Conservation (phyloP, 2,113 vertebrate genomes). For the Lophius piscatorius region DNA sequence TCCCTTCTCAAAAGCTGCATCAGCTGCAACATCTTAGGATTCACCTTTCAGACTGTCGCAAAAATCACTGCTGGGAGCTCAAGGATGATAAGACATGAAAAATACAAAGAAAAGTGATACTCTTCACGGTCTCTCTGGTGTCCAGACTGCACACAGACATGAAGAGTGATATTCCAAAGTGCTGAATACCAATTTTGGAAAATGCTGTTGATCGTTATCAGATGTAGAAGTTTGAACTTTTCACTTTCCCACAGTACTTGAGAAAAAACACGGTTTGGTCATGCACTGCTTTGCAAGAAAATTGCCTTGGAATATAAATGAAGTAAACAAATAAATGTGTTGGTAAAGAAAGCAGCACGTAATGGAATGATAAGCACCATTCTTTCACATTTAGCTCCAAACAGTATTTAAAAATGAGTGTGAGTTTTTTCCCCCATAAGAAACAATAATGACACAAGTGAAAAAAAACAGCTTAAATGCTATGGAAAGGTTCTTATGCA, state of each 20-base stretch:
- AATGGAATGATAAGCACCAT: too few species aligned
- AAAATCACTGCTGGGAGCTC: constrained; percentile 22
- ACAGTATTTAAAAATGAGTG: too few species aligned
- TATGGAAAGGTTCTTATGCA: too few species aligned
- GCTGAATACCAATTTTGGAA: constrained; percentile 22
- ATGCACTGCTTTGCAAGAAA: too few species aligned
- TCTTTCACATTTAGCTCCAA: too few species aligned
- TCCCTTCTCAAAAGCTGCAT: constrained; percentile 33
- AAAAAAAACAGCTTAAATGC: too few species aligned
- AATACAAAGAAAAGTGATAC: constrained; percentile 55
- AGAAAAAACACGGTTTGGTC: too few species aligned
- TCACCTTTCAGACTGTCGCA: constrained; percentile 46
- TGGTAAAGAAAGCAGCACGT: too few species aligned
- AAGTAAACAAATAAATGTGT: too few species aligned
- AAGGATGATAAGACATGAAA: constrained; percentile 47
- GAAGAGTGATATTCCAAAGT: constrained; percentile 26
- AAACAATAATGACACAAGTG: too few species aligned
- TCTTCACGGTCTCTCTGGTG: constrained; percentile 18
- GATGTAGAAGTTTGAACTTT: constrained; percentile 38
- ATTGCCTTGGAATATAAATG: too few species aligned
- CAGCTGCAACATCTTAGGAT: constrained; percentile 52
- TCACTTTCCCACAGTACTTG: neutral
- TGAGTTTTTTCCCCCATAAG: too few species aligned
- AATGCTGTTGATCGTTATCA: constrained; percentile 34
- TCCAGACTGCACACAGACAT: constrained; percentile 17